Evolutionary conservation across 2,888 invertebrate genomes (phyloP).

Genomic region (Caradrina clavipalpis): DNA sequence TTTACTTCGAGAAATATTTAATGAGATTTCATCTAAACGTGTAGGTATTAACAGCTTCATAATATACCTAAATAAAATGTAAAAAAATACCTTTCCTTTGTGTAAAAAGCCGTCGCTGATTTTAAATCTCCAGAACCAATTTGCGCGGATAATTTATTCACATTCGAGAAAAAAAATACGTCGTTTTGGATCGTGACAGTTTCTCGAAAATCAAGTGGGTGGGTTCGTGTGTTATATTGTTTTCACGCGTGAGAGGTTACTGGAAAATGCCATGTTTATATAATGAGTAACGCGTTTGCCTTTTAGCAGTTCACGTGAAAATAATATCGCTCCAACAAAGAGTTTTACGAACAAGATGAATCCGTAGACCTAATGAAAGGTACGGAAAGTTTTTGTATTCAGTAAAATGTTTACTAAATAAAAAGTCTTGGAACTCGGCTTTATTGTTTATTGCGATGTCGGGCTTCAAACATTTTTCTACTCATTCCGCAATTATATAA

Average conservation of each 20-base stretch:
- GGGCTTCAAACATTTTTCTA: not conserved
- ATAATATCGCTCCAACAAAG: slow-evolving; percentile 25
- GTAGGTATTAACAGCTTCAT: not conserved
- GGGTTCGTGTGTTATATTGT: slow-evolving; percentile 30
- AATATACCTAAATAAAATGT: not conserved
- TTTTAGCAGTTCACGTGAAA: slow-evolving; percentile 42
- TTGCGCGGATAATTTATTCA: slow-evolving; percentile 37
- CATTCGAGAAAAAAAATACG: slow-evolving; percentile 2
- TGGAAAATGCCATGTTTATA: slow-evolving; percentile 45
- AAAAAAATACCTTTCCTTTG: not conserved
- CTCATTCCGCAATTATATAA: not conserved
- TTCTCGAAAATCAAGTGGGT: slow-evolving; percentile 25
- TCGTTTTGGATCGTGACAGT: slow-evolving; percentile 12
- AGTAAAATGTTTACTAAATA: slow-evolving; percentile 9
- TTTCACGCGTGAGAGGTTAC: slow-evolving; percentile 43
- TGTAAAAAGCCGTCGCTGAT: slow-evolving; percentile 12
- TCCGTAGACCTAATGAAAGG: slow-evolving; percentile 3
- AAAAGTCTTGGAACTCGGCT: not conserved
- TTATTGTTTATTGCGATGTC: not conserved
- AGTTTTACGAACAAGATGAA: slow-evolving; percentile 23
- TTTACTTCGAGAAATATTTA: not conserved
- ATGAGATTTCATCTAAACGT: not conserved
- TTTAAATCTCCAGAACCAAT: slow-evolving; percentile 31
- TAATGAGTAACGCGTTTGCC: slow-evolving; percentile 44
- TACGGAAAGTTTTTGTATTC: slow-evolving; percentile 26